Conservation (phyloP, 1,140 invertebrate species). For the Sitobion miscanthi region DNA sequence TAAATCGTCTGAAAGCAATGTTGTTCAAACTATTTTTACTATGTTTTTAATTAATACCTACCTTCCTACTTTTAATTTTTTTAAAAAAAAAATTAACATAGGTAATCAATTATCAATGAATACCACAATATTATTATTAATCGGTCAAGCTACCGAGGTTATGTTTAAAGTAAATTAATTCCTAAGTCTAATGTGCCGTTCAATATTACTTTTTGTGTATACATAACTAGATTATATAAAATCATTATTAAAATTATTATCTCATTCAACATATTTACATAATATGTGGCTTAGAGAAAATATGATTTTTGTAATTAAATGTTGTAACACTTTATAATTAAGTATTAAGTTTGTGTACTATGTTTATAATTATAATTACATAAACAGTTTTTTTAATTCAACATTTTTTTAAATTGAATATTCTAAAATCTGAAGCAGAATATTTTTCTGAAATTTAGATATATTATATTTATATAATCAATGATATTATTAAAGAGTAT, state of each 20-base stretch:
- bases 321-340: neutral
- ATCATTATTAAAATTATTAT: no score
- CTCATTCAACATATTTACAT: no score
- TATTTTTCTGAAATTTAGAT: neutral
- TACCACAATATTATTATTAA: neutral
- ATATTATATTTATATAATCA: neutral
- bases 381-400: neutral
- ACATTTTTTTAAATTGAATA: neutral
- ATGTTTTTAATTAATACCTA: neutral
- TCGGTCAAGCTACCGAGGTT: neutral
- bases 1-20: neutral
- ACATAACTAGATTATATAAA: neutral
- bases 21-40: neutral
- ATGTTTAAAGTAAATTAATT: neutral
- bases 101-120: neutral
- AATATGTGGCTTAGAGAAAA: no score
- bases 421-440: neutral
- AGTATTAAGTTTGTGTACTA: neutral
- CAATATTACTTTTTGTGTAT: neutral
- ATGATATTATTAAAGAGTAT: no score
- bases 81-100: neutral
- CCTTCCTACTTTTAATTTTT: neutral
- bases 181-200: neutral
- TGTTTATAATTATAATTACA: neutral
- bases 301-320: no score